Conservation (phyloP, 2,888 invertebrate genomes). For the Leptinotarsa peninsularis region DNA sequence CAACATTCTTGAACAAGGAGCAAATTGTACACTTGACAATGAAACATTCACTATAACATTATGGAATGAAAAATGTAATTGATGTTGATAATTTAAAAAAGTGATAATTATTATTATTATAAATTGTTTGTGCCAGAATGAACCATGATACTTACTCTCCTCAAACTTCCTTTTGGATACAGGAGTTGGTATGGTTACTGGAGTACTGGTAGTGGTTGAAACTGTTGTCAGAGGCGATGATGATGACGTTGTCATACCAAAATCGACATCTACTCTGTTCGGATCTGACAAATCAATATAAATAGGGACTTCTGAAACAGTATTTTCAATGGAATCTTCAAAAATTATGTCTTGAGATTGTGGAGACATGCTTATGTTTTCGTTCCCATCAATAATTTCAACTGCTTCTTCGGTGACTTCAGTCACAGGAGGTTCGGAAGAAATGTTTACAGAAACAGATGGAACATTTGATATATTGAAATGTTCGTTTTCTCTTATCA, state of each 20-base stretch:
- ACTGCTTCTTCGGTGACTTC: slow-evolving; percentile 24
- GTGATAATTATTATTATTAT: too few relatives aligned
- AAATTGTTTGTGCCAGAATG: too few relatives aligned
- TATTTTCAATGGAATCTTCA: slow-evolving; percentile 23
- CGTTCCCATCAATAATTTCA: slow-evolving; percentile 20
- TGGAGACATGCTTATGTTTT: slow-evolving; percentile 8
- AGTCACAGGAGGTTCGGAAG: slow-evolving; percentile 15
- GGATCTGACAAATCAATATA: slow-evolving; percentile 39
- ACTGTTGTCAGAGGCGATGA: background rate
- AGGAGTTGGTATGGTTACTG: background rate
- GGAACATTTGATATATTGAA: slow-evolving; percentile 3
- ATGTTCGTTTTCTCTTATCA: slow-evolving; percentile 20
- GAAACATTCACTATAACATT: too few relatives aligned
- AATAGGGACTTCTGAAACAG: slow-evolving; percentile 19
- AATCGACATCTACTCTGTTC: slow-evolving; percentile 27
- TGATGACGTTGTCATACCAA: slow-evolving; percentile 30
- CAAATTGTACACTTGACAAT: too few relatives aligned
- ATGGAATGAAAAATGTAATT: too few relatives aligned
- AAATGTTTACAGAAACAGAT: background rate
- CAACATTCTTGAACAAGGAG: too few relatives aligned
- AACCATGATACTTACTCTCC: slow-evolving; percentile 35
- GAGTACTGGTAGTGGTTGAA: background rate
- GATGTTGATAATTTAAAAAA: too few relatives aligned
- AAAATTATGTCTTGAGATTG: slow-evolving; percentile 18
- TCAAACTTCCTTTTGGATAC: slow-evolving; percentile 28